A percentile compares a stretch with the other conserved stretches of the same genome.
phyloP scores from a whole-genome alignment of 2,888 invertebrate species.

The Sceliomorpha sp. region DNA sequence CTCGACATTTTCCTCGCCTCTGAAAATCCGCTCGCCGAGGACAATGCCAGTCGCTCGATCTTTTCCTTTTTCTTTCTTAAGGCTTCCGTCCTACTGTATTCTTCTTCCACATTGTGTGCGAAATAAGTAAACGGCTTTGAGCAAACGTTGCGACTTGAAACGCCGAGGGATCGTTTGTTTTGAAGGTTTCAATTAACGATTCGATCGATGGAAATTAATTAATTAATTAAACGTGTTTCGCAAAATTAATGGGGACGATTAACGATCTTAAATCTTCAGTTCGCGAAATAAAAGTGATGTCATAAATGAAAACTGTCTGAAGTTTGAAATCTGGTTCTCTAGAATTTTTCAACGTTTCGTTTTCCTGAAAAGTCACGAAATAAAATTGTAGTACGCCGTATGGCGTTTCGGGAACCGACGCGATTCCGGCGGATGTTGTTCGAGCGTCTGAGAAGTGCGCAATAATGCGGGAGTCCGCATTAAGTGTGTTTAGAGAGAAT shows the following conservation, averaged over 20 bases:
- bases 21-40: conserved; percentile 36
- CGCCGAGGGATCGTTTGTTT: too few relatives aligned
- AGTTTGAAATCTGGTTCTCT: too few relatives aligned
- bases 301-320: too few relatives aligned
- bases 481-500: conserved; percentile 47
- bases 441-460: conserved; percentile 65
- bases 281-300: too few relatives aligned
- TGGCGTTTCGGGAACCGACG: conserved; percentile 52
- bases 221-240: too few relatives aligned
- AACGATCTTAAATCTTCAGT: too few relatives aligned
- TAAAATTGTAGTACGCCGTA: conserved; percentile 16
- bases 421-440: conserved; percentile 71
- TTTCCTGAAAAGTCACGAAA: not conserved
- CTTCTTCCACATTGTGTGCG: not conserved
- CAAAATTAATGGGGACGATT: too few relatives aligned
- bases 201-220: too few relatives aligned
- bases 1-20: conserved; percentile 47
- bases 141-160: too few relatives aligned
- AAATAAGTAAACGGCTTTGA: too few relatives aligned
- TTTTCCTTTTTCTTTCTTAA: conserved; percentile 34
- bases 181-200: too few relatives aligned
- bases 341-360: too few relatives aligned
- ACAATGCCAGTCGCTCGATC: conserved; percentile 40
- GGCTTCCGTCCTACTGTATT: not conserved
- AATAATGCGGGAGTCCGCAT: conserved; percentile 44